A percentile compares a stretch with the other conserved stretches of the same genome.
Evolutionary conservation across 2,797 vertebrate species (phyloP).

Genomic region (Anguilla obscura): DNA sequence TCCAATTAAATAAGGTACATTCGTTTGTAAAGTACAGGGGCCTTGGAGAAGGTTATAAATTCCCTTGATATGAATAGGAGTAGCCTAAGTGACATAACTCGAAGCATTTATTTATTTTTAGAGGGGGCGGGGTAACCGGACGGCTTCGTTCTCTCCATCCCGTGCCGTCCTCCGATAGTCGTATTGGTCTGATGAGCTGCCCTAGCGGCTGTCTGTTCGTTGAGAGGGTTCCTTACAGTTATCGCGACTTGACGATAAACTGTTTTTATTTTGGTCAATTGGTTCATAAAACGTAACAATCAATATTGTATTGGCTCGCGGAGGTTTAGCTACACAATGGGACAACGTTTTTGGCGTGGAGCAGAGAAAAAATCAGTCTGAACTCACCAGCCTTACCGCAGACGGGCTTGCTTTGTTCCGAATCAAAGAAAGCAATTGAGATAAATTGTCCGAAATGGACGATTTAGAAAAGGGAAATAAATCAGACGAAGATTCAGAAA

Average conservation of each 20-base stretch:
- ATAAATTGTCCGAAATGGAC: slow-evolving; percentile 62
- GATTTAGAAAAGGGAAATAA: slow-evolving; percentile 58
- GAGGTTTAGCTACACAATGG: background rate
- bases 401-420: slow-evolving; percentile 41
- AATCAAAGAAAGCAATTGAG: slow-evolving; percentile 36
- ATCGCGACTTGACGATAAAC: background rate
- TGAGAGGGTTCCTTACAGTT: background rate
- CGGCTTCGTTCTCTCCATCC: background rate
- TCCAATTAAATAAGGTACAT: background rate
- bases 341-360: background rate
- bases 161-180: background rate
- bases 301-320: background rate
- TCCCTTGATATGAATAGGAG: background rate
- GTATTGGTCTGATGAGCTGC: background rate
- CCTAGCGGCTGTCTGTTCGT: background rate
- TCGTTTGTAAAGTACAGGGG: background rate
- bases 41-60: background rate
- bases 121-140: slow-evolving; percentile 33
- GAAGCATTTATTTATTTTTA: slow-evolving; percentile 22
- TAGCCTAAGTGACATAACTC: background rate
- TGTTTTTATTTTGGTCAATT: background rate
- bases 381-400: background rate
- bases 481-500: slow-evolving; percentile 65
- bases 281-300: background rate
- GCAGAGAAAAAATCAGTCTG: background rate